Percentiles rank a stretch among this genome's conserved stretches.
phyloP scores from a whole-genome alignment of 2,888 invertebrate genomes.

The Monopis laevigella region DNA sequence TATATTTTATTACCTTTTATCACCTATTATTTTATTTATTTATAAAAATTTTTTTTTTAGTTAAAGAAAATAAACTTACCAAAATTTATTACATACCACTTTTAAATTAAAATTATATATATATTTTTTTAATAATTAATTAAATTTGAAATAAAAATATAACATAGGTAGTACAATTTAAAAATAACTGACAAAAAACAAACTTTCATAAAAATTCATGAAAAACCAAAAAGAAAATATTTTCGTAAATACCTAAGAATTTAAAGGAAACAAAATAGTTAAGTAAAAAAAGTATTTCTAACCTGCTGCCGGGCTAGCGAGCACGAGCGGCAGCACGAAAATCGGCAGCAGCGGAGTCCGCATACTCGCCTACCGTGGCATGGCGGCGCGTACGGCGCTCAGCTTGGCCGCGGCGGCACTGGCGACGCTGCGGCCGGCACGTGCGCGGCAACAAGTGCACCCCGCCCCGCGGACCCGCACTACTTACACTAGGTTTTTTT shows the following conservation, averaged over 20 bases:
- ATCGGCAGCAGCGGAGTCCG: constrained; percentile 55
- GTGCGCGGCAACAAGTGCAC: constrained; percentile 21
- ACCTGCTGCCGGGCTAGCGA: constrained; percentile 39
- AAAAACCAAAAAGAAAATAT: too few relatives aligned
- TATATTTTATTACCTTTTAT: too few relatives aligned
- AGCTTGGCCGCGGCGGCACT: constrained; percentile 32
- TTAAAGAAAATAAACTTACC: neutral
- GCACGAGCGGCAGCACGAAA: constrained; percentile 59
- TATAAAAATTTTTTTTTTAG: too few relatives aligned
- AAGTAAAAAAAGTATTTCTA: neutral
- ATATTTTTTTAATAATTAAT: neutral
- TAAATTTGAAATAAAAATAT: neutral
- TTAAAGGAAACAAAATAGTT: too few relatives aligned
- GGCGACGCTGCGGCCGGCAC: constrained; percentile 17
- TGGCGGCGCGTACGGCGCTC: constrained; percentile 32
- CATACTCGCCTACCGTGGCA: constrained; percentile 58
- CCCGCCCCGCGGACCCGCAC: constrained; percentile 23
- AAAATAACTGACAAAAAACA: too few relatives aligned
- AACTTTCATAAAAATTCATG: too few relatives aligned
- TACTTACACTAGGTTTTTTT: too few relatives aligned
- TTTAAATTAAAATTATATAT: neutral
- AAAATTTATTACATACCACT: neutral
- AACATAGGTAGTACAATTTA: too few relatives aligned
- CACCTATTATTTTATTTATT: too few relatives aligned
- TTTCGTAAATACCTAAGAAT: too few relatives aligned